These are phyloP conservation scores for Bilobella aurantiaca DNA, from an alignment of 1,140 invertebrate genomes.

Conservation along the genomic window DNA sequence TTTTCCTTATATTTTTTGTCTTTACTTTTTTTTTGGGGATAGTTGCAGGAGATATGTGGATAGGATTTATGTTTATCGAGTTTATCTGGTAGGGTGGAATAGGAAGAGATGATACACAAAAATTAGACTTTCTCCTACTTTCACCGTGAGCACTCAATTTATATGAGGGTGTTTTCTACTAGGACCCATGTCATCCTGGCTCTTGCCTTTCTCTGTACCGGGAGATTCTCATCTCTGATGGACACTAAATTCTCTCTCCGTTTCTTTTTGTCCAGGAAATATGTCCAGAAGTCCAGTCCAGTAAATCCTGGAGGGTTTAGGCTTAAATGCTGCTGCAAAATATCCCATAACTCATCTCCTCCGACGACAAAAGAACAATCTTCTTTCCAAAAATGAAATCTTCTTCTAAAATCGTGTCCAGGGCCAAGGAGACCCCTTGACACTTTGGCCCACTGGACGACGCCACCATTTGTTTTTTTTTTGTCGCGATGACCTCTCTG, in stretches of 20 bases:
- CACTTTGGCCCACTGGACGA: neutral
- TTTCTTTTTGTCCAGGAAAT: neutral
- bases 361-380: neutral
- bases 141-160: neutral
- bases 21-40: conserved; percentile 4
- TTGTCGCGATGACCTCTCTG: neutral
- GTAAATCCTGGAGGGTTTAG: neutral
- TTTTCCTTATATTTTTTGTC: neutral
- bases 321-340: neutral
- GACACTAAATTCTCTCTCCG: neutral
- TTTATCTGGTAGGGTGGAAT: neutral
- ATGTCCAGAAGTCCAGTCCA: neutral
- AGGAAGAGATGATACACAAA: neutral
- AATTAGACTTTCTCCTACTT: neutral
- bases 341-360: neutral
- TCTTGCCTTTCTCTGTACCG: neutral
- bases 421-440: neutral
- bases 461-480: neutral
- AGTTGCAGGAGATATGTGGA: neutral
- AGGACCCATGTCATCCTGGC: neutral
- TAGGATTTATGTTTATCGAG: neutral
- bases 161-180: neutral
- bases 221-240: neutral
- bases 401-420: neutral
- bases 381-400: too few relatives aligned